These are phyloP conservation scores for Etia nguti DNA, from an alignment of 2,113 vertebrate genomes.

Conservation along the genomic window DNA sequence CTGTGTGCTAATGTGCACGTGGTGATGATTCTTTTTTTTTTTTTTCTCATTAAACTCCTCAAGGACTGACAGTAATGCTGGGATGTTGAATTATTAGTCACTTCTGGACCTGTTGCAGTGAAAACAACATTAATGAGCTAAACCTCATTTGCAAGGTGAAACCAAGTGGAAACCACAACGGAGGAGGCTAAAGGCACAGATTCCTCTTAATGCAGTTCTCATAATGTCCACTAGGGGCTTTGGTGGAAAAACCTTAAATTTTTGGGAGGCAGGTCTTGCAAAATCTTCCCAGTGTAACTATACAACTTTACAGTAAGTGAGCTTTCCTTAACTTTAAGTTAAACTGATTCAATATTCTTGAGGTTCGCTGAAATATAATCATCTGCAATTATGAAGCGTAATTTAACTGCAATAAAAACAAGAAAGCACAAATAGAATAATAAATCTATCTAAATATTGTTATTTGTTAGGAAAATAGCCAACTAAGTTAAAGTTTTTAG, in stretches of 20 bases:
- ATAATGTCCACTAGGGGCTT: not conserved
- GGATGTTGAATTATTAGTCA: slow-evolving; percentile 40
- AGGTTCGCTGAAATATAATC: not conserved
- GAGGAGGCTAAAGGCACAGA: not conserved
- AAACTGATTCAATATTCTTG: not conserved
- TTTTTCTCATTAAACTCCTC: slow-evolving; percentile 42
- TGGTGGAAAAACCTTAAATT: not conserved
- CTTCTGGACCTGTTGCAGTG: slow-evolving; percentile 29
- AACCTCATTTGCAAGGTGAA: slow-evolving; percentile 39
- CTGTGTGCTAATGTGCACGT: not conserved
- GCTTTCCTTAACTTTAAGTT: not conserved
- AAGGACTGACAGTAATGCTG: slow-evolving; percentile 31
- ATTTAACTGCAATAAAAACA: not conserved
- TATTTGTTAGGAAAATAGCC: not conserved
- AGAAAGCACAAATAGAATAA: not conserved
- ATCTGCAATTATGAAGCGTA: not conserved
- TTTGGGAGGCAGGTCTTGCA: not conserved
- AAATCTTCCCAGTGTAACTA: not conserved
- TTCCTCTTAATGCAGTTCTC: not conserved
- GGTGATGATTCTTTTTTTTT: slow-evolving; percentile 7
- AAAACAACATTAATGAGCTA: slow-evolving; percentile 20
- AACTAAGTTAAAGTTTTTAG: not conserved
- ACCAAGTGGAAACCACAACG: not conserved
- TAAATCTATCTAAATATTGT: not conserved
- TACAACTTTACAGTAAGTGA: not conserved